Evolutionary conservation across 2,888 invertebrate genomes (phyloP).

Genomic region (Andrena flavipes): DNA sequence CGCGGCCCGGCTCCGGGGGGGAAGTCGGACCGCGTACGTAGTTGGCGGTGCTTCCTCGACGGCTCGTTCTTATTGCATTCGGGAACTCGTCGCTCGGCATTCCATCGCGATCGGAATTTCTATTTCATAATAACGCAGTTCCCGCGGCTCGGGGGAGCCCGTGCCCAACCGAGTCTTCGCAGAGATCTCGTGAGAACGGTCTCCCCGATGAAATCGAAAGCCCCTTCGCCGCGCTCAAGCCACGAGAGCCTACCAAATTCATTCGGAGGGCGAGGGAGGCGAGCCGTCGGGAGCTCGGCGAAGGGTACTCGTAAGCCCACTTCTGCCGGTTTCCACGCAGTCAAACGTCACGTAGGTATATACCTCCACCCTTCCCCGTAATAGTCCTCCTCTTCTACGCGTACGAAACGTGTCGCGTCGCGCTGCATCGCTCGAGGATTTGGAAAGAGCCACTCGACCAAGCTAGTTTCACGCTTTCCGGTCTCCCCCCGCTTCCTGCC

Average conservation of each 20-base stretch:
- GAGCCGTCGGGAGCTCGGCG: conserved; percentile 18
- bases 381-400: conserved; percentile 3
- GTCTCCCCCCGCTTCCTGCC: neutral
- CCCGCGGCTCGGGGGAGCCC: conserved; percentile 23
- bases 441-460: conserved; percentile 20
- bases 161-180: neutral
- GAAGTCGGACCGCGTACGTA: conserved; percentile 42
- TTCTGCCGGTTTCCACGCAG: conserved; percentile 20
- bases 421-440: conserved; percentile 18
- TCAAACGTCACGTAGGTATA: conserved; percentile 17
- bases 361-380: conserved; percentile 1
- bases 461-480: conserved; percentile 26
- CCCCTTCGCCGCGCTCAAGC: neutral
- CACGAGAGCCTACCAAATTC: conserved; percentile 1
- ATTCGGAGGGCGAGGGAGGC: conserved; percentile 4
- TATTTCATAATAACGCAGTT: conserved; percentile 73
- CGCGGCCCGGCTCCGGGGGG: conserved; percentile 20
- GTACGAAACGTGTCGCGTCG: conserved; percentile 26
- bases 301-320: conserved; percentile 24
- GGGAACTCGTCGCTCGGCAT: conserved; percentile 77
- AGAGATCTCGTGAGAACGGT: neutral
- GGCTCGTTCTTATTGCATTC: conserved; percentile 73
- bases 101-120: conserved; percentile 76
- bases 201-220: neutral
- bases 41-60: conserved; percentile 49